Percentiles rank a stretch among this genome's conserved stretches.
Evolutionary conservation across 2,888 invertebrate genomes (phyloP).

Genomic region (Tetragonula carbonaria): DNA sequence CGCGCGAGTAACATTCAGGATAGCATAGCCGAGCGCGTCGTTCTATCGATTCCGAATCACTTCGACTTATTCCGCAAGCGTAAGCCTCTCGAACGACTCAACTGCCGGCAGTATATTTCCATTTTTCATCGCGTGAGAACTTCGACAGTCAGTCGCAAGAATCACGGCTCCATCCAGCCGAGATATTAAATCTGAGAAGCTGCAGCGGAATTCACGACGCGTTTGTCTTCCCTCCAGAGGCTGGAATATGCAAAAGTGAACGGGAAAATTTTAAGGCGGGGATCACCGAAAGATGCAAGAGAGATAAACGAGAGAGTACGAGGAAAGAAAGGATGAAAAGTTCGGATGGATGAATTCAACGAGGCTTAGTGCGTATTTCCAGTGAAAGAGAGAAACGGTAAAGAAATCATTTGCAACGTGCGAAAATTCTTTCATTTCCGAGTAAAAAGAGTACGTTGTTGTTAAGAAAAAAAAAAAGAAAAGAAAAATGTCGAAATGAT

Average conservation of each 20-base stretch:
- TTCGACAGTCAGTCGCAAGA: slow-evolving; percentile 56
- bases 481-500: not conserved
- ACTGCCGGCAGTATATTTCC: slow-evolving; percentile 50
- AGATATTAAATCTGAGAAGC: slow-evolving; percentile 59
- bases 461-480: too few species aligned
- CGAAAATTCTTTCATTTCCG: not conserved
- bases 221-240: slow-evolving; percentile 28
- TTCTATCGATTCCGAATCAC: slow-evolving; percentile 47
- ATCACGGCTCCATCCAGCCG: slow-evolving; percentile 56
- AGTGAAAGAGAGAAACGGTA: too few species aligned
- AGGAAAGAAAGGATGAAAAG: not conserved
- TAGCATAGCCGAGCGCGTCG: slow-evolving; percentile 8
- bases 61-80: slow-evolving; percentile 49
- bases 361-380: not conserved
- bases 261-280: slow-evolving; percentile 4
- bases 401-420: not conserved
- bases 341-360: not conserved
- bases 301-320: not conserved
- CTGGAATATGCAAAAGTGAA: slow-evolving; percentile 12
- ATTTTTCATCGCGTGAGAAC: slow-evolving; percentile 63
- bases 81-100: slow-evolving; percentile 49
- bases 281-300: not conserved
- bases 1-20: slow-evolving; percentile 23
- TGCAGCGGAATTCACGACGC: slow-evolving; percentile 35
- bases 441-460: not conserved